A percentile compares a stretch with the other conserved stretches of the same genome.
Evolutionary conservation across 1,140 invertebrate genomes (phyloP).

Genomic region (Paramacrobiotus metropolitanus): DNA sequence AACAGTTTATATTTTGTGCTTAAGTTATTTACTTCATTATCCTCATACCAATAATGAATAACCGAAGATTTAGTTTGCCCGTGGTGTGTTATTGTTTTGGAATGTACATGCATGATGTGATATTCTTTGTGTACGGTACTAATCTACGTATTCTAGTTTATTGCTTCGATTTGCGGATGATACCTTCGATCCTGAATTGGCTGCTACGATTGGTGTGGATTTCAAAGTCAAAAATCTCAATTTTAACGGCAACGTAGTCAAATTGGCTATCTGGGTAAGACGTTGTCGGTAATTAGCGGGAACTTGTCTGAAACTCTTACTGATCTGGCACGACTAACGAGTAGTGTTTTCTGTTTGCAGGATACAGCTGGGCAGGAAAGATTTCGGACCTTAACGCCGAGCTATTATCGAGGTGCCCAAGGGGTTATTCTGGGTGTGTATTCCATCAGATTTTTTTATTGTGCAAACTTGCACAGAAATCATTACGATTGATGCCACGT

Average conservation of each 20-base stretch:
- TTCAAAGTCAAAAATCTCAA: constrained; percentile 71
- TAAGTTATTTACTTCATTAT: background rate
- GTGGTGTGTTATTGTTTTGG: background rate
- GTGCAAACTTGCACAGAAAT: too few relatives aligned
- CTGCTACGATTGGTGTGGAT: constrained; percentile 85
- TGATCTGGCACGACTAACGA: background rate
- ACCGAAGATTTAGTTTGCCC: background rate
- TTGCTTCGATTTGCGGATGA: constrained; percentile 81
- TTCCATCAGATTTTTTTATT: too few relatives aligned
- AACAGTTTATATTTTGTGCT: background rate
- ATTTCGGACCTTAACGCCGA: constrained; percentile 82
- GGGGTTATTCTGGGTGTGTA: constrained; percentile 33
- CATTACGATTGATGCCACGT: too few relatives aligned
- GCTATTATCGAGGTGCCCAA: constrained; percentile 84
- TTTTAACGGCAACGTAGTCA: constrained; percentile 70
- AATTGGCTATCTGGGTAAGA: constrained; percentile 55
- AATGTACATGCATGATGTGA: background rate
- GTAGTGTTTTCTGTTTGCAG: constrained; percentile 25
- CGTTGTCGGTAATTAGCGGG: background rate
- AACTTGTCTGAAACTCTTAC: background rate
- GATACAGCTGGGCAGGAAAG: constrained; percentile 93
- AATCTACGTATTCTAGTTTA: constrained; percentile 37
- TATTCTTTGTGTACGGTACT: background rate
- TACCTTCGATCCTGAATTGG: constrained; percentile 70
- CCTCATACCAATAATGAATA: constrained; percentile 5